Percentiles rank a stretch among this genome's conserved stretches.
Evolutionary conservation across 2,888 invertebrate species (phyloP).

Genomic region (Tenodera sinensis): DNA sequence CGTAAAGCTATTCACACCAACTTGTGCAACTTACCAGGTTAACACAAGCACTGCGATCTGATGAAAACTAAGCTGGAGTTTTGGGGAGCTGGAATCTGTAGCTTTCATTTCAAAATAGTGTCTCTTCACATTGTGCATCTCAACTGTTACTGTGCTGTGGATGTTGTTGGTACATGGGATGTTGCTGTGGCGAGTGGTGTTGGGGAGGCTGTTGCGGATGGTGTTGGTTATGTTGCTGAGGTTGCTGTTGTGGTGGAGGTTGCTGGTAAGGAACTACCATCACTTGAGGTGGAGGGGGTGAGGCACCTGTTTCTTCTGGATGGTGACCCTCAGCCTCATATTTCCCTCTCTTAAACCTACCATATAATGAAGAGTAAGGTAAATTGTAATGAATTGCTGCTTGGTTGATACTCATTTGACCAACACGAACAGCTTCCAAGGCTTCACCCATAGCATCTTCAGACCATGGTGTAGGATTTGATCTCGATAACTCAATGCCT

Average conservation of each 20-base stretch:
- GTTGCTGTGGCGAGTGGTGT: constrained; percentile 29
- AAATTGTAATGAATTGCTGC: constrained; percentile 88
- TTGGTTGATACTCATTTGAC: constrained; percentile 91
- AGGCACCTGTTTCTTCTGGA: constrained; percentile 32
- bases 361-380: constrained; percentile 86
- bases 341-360: constrained; percentile 83
- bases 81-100: not conserved
- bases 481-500: constrained; percentile 82
- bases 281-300: constrained; percentile 27
- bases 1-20: not conserved
- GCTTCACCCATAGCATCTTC: constrained; percentile 90
- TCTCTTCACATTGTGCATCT: not conserved
- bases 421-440: constrained; percentile 78
- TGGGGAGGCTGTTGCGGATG: constrained; percentile 28
- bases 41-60: not conserved
- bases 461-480: constrained; percentile 92
- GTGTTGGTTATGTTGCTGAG: constrained; percentile 23
- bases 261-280: constrained; percentile 32
- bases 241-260: constrained; percentile 24
- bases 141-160: constrained; percentile 22
- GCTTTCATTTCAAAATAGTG: not conserved
- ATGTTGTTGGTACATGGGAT: constrained; percentile 26
- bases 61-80: not conserved
- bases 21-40: not conserved
- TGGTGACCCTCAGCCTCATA: constrained; percentile 57